phyloP scores from a whole-genome alignment of 2,888 invertebrate species.

The Griposia aprilina region DNA sequence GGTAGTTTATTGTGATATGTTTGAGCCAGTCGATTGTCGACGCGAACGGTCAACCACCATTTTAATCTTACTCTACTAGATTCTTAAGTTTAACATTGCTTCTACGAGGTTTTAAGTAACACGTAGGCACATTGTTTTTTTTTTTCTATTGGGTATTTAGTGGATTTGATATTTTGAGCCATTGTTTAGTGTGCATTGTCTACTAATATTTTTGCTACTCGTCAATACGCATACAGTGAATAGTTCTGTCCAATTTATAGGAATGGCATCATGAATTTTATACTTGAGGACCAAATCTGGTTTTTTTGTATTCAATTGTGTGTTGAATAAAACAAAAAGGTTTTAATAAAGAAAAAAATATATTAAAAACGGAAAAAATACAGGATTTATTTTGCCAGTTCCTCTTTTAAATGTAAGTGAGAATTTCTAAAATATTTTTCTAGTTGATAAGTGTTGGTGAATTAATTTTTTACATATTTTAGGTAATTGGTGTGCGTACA shows the following conservation, averaged over 20 bases:
- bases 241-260: slow-evolving; percentile 87
- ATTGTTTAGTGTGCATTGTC: slow-evolving; percentile 87
- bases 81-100: slow-evolving; percentile 86
- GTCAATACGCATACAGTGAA: slow-evolving; percentile 80
- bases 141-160: slow-evolving; percentile 87
- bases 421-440: slow-evolving; percentile 90
- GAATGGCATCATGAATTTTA: slow-evolving; percentile 89
- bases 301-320: slow-evolving; percentile 82
- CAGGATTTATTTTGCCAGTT: slow-evolving; percentile 91
- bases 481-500: slow-evolving; percentile 81
- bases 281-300: slow-evolving; percentile 86
- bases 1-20: slow-evolving; percentile 82
- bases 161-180: slow-evolving; percentile 88
- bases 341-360: slow-evolving; percentile 50
- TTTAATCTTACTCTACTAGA: slow-evolving; percentile 83
- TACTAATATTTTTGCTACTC: slow-evolving; percentile 90
- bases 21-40: slow-evolving; percentile 71
- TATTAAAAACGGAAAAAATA: slow-evolving; percentile 75
- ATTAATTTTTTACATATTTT: slow-evolving; percentile 85
- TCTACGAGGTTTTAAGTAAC: slow-evolving; percentile 83
- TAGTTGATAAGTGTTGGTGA: slow-evolving; percentile 89
- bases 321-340: slow-evolving; percentile 69
- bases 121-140: slow-evolving; percentile 76
- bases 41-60: slow-evolving; percentile 78
- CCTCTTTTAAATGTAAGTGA: slow-evolving; percentile 90